Evolutionary conservation across 2,888 invertebrate species (phyloP), one percentile per base, ranked within the genome.

Genomic region (Sarcophaga caerulescens): DNA sequence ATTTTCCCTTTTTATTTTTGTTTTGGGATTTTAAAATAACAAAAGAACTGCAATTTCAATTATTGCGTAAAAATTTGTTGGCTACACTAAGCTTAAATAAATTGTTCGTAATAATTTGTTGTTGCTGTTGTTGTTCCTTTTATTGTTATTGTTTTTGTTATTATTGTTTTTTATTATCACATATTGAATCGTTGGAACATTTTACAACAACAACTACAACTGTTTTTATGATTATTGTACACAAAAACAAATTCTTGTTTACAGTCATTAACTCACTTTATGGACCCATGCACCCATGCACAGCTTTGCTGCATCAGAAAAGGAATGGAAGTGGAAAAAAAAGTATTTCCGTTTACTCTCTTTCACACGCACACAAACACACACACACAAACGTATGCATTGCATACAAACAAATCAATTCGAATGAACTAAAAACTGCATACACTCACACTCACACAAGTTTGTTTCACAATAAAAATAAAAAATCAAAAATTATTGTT

Each of bases 181-280:
- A 10, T 35, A 35, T 35, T 35, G 35, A 35, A 35, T 23, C 44
- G 68, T 73, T 68, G 45, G 14, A 69, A 78, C 14, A 17, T 52
- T 52, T 52, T 52, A 52, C 52, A 52, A 52, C 17, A 14, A 52
- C 52, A 52, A 63, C 44, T 68, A 52, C 52, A 52, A 52, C 44
- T 69, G 10, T 81, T 86, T 86, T 86, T 86, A 86, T 75, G 83
- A 84, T 86, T 78, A 86, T 84, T 86, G 68, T 59, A 78, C 62
- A 52, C 3, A 52, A 83, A 76, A 52, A 52, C n/a, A 52, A 80
- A 80, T 83, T 78, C 78, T 81, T 76, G 75, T 71, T 84, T 83
- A 70, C 81, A 86, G 84, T 77, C 83, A 84, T 84, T 84, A 85
- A 83, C 63, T 81, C 52, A 81, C 73, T 85, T 80, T 83, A 83